Conservation (phyloP, 2,888 invertebrate species). For the Meliscaeva auricollis region DNA sequence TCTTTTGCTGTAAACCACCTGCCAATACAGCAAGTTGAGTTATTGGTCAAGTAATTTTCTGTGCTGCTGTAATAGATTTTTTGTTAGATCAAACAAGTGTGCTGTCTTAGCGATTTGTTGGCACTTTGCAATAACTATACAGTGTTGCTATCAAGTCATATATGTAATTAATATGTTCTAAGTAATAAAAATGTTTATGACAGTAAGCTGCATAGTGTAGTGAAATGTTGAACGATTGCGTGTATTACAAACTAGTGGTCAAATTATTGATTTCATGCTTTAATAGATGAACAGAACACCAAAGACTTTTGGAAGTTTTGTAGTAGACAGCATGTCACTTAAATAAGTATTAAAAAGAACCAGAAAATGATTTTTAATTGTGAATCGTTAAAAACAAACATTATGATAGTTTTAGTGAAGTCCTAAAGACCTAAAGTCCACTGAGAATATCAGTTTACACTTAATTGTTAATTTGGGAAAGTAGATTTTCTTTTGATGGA, state of each 20-base stretch:
- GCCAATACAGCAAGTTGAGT: slow-evolving; percentile 40
- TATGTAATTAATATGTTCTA: slow-evolving; percentile 55
- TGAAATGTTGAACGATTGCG: slow-evolving; percentile 39
- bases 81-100: slow-evolving; percentile 3
- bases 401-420: too few species aligned
- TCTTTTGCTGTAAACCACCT: slow-evolving; percentile 35
- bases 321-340: neutral
- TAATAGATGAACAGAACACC: neutral
- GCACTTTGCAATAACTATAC: slow-evolving; percentile 30
- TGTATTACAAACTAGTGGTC: slow-evolving; percentile 13
- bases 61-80: slow-evolving; percentile 4
- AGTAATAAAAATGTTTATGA: slow-evolving; percentile 55
- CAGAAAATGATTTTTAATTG: too few species aligned
- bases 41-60: slow-evolving; percentile 35
- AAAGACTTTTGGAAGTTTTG: neutral
- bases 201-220: slow-evolving; percentile 11
- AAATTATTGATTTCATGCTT: slow-evolving; percentile 23
- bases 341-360: too few species aligned
- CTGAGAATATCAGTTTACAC: too few species aligned
- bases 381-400: too few species aligned
- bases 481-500: too few species aligned
- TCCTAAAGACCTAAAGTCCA: too few species aligned
- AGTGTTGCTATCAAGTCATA: slow-evolving; percentile 46
- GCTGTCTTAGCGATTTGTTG: slow-evolving; percentile 47
- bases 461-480: too few species aligned